Base-by-base conservation (phyloP, 2,888 invertebrate genomes). In the Chymomyza amoena region DNA sequence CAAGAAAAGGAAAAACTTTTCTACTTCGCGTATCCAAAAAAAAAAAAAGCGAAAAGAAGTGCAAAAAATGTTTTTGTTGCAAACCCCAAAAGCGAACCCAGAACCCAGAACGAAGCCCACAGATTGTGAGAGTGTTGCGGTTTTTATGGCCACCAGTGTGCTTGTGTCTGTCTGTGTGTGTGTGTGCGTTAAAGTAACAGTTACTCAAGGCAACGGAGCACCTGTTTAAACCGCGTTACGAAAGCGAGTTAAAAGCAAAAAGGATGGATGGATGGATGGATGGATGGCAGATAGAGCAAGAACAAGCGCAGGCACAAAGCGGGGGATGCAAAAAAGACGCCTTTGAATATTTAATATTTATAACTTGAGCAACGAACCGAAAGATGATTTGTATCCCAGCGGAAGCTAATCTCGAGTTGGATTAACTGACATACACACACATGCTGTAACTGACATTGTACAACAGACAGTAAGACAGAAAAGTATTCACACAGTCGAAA, bases 331-430 rank as follows among this genome's bases (percentile, higher is more conserved):
- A 13, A 61, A n/a, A 28, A 18, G 16, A 16, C 69, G 78, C 86
- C 77, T 82, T 85, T 87, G 76, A 85, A 82, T 87, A 83, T 82
- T 82, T 82, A 85, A 82, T 82, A 82, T 82, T 82, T 82, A 82
- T 82, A 82, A 80, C 82, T 82, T 82, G 88, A 87, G 82, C 82
- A 87, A 76, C 81, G 86, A 83, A 83, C 76, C 84, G 84, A 83
- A 76, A 87, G 84, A 87, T 87, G 82, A 83, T 83, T 83, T 87
- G 81, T 85, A 83, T 83, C 81, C 86, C 86, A 83, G 73, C 81
- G 82, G 86, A 87, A 87, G 88, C 88, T 83, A 83, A 83, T 87
- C 88, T 87, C 81, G 81, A 83, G 81, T 86, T 81, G 84, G 73
- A 81, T 79, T 80, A 78, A 85, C 76, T 71, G 64, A 66, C 72